A percentile compares a stretch with the other conserved stretches of the same genome.
phyloP scores from a whole-genome alignment of 2,113 vertebrate species.

The Ciconia stormi region DNA sequence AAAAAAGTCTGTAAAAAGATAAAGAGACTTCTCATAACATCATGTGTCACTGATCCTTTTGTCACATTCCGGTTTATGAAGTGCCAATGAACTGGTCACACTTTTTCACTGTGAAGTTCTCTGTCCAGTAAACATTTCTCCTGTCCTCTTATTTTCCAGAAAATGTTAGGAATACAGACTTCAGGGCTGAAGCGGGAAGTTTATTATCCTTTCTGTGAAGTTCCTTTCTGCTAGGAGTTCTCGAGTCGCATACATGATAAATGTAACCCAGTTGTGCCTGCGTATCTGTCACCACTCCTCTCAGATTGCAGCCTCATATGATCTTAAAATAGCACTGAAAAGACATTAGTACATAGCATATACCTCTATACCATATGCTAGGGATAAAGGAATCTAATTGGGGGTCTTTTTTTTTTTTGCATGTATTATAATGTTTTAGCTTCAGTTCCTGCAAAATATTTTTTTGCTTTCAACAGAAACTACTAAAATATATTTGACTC shows the following conservation, averaged over 20 bases:
- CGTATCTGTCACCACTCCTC: constrained; percentile 64
- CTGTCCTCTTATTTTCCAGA: not conserved
- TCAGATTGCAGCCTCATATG: constrained; percentile 60
- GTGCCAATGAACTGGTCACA: accelerated
- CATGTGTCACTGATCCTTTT: not conserved
- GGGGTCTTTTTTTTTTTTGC: not conserved
- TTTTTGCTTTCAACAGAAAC: not conserved
- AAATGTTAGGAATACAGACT: not conserved
- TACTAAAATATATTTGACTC: not conserved
- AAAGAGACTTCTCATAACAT: not conserved
- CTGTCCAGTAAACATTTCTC: not conserved
- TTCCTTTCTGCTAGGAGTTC: constrained; percentile 10
- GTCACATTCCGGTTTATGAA: not conserved
- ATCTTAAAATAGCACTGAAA: constrained; percentile 65
- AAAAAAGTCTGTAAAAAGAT: not conserved
- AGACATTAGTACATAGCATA: constrained; percentile 55
- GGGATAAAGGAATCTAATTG: constrained; percentile 54
- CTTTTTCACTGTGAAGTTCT: not conserved
- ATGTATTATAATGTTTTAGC: constrained; percentile 13
- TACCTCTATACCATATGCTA: constrained; percentile 59
- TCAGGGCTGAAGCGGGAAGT: not conserved
- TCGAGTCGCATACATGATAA: constrained; percentile 24
- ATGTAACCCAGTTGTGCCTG: constrained; percentile 67
- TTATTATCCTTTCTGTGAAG: not conserved
- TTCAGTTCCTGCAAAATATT: not conserved